Evolutionary conservation across 2,888 invertebrate species (phyloP), one percentile per base, ranked within the genome.

Genomic region (Xestoiulus laeticollis): DNA sequence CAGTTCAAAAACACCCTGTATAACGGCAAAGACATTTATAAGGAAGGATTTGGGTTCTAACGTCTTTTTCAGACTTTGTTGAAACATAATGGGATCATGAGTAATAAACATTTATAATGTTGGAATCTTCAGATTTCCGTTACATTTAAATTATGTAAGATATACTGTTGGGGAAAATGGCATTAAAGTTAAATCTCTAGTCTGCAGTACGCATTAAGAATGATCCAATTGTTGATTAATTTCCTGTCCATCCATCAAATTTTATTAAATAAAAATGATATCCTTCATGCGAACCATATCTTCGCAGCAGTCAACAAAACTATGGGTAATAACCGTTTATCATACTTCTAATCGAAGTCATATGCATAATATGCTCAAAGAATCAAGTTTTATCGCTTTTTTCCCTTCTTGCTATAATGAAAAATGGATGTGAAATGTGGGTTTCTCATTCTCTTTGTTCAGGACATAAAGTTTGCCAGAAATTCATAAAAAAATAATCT

Each of bases 351-450:
- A 59, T 59, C 59, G 59, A 59, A 59, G n/a, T n/a, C 59, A 19
- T 59, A 59, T n/a, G 59, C 59, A 59, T 59, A 59, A 59, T 59
- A 59, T 59, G 59, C n/a, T 59, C 59, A 19, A 59, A 59, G 59
- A 59, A 59, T 59, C 59, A 59, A 59, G n/a, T 59, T 59, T 59
- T 59, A 59, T 59, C 59, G n/a, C n/a, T 59, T 59, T 59, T 48
- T 59, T 59, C 59, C n/a, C 59, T 59, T 59, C 59, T n/a, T 59
- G 59, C 59, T n/a, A 59, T 59, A 59, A 59, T 59, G 59, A 59
- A 59, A 59, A 59, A 59, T 59, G 59, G 59, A 59, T 19, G 48
- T n/a, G 59, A 19, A 59, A 59, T 6, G 59, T 19, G 19, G 59
- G 59, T n/a, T n/a, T 59, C 59, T 19, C 5, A 59, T 59, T 59